Evolutionary conservation across 2,113 vertebrate species (phyloP), one percentile per base, ranked within the genome.

Genomic region (Trematocara zebra): DNA sequence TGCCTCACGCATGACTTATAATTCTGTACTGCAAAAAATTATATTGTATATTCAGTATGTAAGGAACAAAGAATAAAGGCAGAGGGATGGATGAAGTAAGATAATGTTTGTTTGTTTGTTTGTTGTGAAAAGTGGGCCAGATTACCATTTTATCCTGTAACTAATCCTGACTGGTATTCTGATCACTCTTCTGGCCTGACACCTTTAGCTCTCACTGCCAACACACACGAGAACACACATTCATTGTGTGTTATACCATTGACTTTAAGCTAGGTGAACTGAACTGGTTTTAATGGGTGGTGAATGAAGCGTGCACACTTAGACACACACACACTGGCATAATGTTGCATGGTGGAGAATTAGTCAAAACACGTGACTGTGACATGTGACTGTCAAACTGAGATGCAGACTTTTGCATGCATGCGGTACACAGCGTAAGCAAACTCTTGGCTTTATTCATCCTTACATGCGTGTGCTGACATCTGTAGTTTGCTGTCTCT

Each of bases 111-210:
- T 74, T 18, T 74, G 40, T 72, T 17, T 82, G 74, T 89, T 94
- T 87, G 76, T 59, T 89, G 54, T 88, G 51, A 83, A 81, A 93
- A 88, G 42, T 90, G 88, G 85, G 85, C 56, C 78, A 76, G 47
- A 87, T 90, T 72, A 87, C 35, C 82, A 49, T 89, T 87, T 85
- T 52, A 91, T 92, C 90, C 92, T 79, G 61, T 61, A 81, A 81
- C 53, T 88, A 92, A 95, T 92, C 86, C 92, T 86, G 84, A 87
- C 84, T 95, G 93, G 92, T 94, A 93, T 94, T 95, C 88, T 90
- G 85, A 93, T 92, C 88, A 92, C 52, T 91, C 72, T 37, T 64
- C 87, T 92, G 89, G 86, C 85, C 0, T 53, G 83, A 87, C 86
- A 90, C 85, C 72, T 83, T 54, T 15, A 35, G 5, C 72, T 79